These are phyloP conservation scores for Struthidea cinerea DNA, from an alignment of 2,113 vertebrate genomes.

Conservation along the genomic window DNA sequence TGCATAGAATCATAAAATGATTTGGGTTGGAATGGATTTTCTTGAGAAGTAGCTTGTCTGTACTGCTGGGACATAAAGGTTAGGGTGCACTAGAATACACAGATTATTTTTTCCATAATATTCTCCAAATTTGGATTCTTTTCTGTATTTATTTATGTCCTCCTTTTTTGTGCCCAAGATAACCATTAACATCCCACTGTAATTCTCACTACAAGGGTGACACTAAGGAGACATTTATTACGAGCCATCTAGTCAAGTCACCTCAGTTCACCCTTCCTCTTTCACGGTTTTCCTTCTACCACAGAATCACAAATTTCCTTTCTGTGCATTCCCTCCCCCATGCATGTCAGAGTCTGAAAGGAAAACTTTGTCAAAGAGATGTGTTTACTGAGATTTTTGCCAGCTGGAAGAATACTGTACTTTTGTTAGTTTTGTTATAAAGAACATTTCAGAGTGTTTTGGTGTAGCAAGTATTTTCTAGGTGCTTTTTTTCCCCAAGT, in stretches of 20 bases:
- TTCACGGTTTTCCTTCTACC: neutral
- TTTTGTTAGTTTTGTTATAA: slow-evolving; percentile 6
- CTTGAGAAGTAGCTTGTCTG: neutral
- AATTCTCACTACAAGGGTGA: neutral
- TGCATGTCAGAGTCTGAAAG: neutral
- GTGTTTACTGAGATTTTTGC: slow-evolving; percentile 27
- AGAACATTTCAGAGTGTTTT: neutral
- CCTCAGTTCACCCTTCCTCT: slow-evolving; percentile 30
- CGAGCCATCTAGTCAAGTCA: neutral
- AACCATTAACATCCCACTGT: neutral
- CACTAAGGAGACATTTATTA: neutral
- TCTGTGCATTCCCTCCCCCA: neutral
- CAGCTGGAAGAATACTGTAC: neutral
- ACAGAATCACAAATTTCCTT: slow-evolving; percentile 13
- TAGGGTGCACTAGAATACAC: neutral
- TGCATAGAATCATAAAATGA: neutral
- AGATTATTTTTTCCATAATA: neutral
- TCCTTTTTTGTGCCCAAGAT: neutral
- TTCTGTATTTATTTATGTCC: neutral
- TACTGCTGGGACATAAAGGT: neutral
- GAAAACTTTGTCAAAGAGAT: slow-evolving; percentile 20
- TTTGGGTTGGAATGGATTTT: neutral
- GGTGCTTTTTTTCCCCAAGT: neutral
- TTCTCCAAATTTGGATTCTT: neutral
- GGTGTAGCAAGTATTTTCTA: neutral